Conservation (phyloP, 2,888 invertebrate species). For the Drosophila anceps region DNA sequence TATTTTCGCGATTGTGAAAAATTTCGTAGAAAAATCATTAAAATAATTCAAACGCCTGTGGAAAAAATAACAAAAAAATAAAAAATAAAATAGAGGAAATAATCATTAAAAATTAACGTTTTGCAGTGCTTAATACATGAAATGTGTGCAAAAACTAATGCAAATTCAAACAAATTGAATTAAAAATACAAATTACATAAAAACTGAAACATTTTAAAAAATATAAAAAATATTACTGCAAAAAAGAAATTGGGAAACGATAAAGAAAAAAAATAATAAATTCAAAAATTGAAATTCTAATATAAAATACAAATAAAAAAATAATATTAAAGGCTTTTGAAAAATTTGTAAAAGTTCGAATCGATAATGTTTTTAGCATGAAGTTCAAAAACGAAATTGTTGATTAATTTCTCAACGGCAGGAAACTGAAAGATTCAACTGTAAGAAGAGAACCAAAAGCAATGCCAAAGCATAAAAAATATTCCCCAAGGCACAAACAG, state of each 20-base stretch:
- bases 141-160: neutral
- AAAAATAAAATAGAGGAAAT: slow-evolving; percentile 7
- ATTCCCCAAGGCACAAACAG: slow-evolving; percentile 1
- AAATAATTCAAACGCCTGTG: slow-evolving; percentile 16
- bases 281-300: neutral
- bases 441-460: slow-evolving; percentile 6
- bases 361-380: neutral
- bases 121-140: slow-evolving; percentile 11
- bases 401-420: slow-evolving; percentile 7
- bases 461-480: slow-evolving; percentile 27
- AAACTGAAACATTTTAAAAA: neutral
- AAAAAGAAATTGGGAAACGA: neutral
- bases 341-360: slow-evolving; percentile 6
- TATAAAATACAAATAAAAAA: neutral
- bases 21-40: slow-evolving; percentile 47
- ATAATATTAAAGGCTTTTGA: neutral
- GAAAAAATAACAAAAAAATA: slow-evolving; percentile 8
- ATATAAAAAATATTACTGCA: neutral
- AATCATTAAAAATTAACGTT: slow-evolving; percentile 6
- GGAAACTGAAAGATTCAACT: slow-evolving; percentile 7
- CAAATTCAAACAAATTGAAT: neutral
- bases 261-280: neutral
- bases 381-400: neutral
- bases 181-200: neutral
- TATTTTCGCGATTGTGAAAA: slow-evolving; percentile 32